Evolutionary conservation across 2,888 invertebrate species (phyloP), one percentile per base, ranked within the genome.

Genomic region (Xestia rhomboidea): DNA sequence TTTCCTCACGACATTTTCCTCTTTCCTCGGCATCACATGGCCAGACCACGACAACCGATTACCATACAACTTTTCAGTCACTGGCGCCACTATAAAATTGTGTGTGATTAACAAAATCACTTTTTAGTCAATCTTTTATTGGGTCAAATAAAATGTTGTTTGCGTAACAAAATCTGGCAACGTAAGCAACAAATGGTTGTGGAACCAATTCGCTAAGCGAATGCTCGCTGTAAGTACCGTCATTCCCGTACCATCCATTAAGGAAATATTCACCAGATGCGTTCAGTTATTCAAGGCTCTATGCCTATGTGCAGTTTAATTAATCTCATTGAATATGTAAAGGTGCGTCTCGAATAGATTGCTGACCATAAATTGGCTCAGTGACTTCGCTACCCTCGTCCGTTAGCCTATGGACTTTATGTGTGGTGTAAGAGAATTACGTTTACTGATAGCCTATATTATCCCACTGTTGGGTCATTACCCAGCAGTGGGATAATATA

Each of bases 321-420:
- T 27, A 57, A 75, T 27, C 38, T 24, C 18, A 38, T 74, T 13
- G 46, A 62, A 34, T 21, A n/a, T 15, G 38, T 41, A 38, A 49
- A 51, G 44, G 18, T 57, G 51, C 34, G 24, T 57, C n/a, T 30
- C 18, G 38, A 49, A 57, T 54, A n/a, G 44, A 77, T 76, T 57
- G 67, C 24, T 57, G 30, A 57, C 13, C 10, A 41, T n/a, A 67
- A 76, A 76, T 77, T 68, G 57, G 34, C 0, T 76, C 46, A n/a
- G 5, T 15, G n/a, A 8, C 21, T 60, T 57, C 1, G 27, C n/a
- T 60, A 11, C 1, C 24, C 24, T 21, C 27, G 21, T 27, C n/a
- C 0, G 27, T 73, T 6, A 21, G 30, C 41, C 24, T 24, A 18
- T 2, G 13, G 0, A 60, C 1, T 60, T 60, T 60, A 18, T 60